Evolutionary conservation across 2,113 vertebrate genomes (phyloP), one percentile per base, ranked within the genome.

Genomic region (Zingel zingel): DNA sequence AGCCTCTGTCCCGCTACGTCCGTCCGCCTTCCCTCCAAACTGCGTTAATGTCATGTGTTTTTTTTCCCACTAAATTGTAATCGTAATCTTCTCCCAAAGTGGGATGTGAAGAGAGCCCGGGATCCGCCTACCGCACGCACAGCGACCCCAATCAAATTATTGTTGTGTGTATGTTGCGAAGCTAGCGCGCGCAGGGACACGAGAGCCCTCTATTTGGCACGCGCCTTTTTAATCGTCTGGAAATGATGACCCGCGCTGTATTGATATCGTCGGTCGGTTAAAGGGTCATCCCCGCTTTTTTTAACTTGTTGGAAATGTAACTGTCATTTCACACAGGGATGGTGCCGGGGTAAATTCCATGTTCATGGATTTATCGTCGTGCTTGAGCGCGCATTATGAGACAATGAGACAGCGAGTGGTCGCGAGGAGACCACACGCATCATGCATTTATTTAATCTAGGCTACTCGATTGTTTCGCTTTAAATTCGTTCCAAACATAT

Each of bases 81-180:
- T 63, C 23, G 82, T 91, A 92, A 93, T 91, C 84, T 90, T 33
- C 84, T 92, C 84, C 84, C 82, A 90, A 88, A 89, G 91, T 88
- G 86, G 88, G 89, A 90, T 84, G 91, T 72, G 75, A 61, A 80
- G 75, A 79, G 75, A 11, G 78, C 21, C 66, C 81, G 61, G 88
- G 93, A 81, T 91, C 94, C 94, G 93, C 95, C 95, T 91, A 88
- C 94, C 75, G 85, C 87, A 76, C 81, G 70, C 83, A 84, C 81
- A 27, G 25, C 50, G 47, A 81, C 83, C 82, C 89, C 86, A 86
- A 85, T 88, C 85, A 85, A 84, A 88, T 85, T 6, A 48, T 33
- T 83, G 81, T 65, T 70, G 70, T 50, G 85, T 57, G 70, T 61
- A 10, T 45, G 57, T n/a, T 77, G 69, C 19, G 21, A 58, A 58